Evolutionary conservation across 2,797 vertebrate species (phyloP).

Genomic region (Atherinosoma microstoma): DNA sequence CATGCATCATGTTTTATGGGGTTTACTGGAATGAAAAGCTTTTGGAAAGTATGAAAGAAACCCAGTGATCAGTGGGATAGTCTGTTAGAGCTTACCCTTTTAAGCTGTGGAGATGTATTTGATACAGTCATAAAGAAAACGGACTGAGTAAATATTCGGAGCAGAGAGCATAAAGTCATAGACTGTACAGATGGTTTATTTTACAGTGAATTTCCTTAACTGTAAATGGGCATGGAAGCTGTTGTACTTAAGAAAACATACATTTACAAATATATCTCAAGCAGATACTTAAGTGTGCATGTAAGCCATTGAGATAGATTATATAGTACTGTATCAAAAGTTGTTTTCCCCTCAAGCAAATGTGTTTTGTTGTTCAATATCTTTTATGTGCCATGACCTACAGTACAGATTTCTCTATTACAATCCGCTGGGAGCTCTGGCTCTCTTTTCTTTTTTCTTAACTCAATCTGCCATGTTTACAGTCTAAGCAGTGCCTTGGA

Average conservation of each 20-base stretch:
- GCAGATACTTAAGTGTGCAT: slow-evolving; percentile 63
- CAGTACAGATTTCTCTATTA: slow-evolving; percentile 50
- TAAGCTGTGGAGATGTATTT: slow-evolving; percentile 36
- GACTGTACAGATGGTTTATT: slow-evolving; percentile 45
- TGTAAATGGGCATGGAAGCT: slow-evolving; percentile 58
- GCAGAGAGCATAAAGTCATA: slow-evolving; percentile 41
- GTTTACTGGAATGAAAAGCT: slow-evolving; percentile 2
- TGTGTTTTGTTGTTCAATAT: slow-evolving; percentile 53
- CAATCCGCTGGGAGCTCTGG: slow-evolving; percentile 52
- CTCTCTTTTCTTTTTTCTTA: slow-evolving; percentile 62
- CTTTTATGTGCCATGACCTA: slow-evolving; percentile 65
- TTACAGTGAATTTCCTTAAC: slow-evolving; percentile 46
- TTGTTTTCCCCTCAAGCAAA: slow-evolving; percentile 47
- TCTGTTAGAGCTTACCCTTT: neutral
- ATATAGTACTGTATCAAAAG: slow-evolving; percentile 58
- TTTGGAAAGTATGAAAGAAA: slow-evolving; percentile 30
- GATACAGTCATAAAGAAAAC: slow-evolving; percentile 28
- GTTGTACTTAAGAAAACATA: slow-evolving; percentile 55
- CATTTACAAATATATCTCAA: slow-evolving; percentile 55
- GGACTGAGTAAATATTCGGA: slow-evolving; percentile 26
- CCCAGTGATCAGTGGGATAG: slow-evolving; percentile 24
- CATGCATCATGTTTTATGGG: neutral
- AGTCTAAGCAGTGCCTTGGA: slow-evolving; percentile 87
- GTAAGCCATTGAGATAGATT: slow-evolving; percentile 59
- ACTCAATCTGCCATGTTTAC: slow-evolving; percentile 83